A percentile compares a stretch with the other conserved stretches of the same genome.
phyloP scores from a whole-genome alignment of 2,797 vertebrate species.

The Typhlichthys eigenmanni region DNA sequence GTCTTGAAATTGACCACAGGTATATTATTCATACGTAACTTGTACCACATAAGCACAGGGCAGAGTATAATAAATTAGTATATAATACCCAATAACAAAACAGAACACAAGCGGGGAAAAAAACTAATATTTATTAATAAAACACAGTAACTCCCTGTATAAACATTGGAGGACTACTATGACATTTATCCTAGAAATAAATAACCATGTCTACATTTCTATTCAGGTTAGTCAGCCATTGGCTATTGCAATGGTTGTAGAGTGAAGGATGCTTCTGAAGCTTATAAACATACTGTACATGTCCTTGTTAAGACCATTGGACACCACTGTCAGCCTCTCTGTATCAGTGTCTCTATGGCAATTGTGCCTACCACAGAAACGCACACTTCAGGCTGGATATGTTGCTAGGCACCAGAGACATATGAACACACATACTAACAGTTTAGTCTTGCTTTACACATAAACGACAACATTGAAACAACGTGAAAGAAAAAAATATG shows the following conservation, averaged over 20 bases:
- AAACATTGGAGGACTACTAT: not conserved
- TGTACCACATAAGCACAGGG: too few species aligned
- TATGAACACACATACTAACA: constrained; percentile 14
- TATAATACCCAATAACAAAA: not conserved
- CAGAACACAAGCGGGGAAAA: not conserved
- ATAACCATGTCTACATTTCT: constrained; percentile 49
- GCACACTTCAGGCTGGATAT: constrained; percentile 4
- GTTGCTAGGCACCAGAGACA: constrained; percentile 1
- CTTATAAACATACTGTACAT: constrained; percentile 19
- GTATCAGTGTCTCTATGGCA: not conserved
- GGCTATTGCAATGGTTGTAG: constrained; percentile 63
- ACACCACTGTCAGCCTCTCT: not conserved
- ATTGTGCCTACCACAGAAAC: constrained; percentile 6
- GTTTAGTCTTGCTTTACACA: not conserved
- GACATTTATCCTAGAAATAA: not conserved
- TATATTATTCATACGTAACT: too few species aligned
- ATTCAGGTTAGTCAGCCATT: constrained; percentile 60
- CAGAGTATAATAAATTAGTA: not conserved
- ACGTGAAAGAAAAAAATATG: constrained; percentile 3
- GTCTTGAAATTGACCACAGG: too few species aligned
- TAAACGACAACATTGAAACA: not conserved
- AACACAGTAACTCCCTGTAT: not conserved
- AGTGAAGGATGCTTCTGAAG: constrained; percentile 29
- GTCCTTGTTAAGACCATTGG: not conserved
- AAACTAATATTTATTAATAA: not conserved